Conservation (phyloP, 1,140 invertebrate genomes). For the Lepidotrigona ventralis region DNA sequence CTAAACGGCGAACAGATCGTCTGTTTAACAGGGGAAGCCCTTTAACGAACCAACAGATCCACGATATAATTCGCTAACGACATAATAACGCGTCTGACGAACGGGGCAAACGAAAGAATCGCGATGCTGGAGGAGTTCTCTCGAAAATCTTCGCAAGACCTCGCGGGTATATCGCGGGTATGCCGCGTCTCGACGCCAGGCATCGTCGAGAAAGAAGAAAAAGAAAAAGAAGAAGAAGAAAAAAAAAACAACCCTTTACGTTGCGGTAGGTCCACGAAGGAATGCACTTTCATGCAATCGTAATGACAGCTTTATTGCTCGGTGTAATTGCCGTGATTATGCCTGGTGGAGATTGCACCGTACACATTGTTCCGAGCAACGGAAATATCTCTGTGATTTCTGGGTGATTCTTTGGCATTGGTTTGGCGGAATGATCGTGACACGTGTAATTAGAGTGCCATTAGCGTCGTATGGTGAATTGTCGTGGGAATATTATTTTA, state of each 20-base stretch:
- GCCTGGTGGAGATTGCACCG: slow-evolving; percentile 11
- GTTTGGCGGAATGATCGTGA: neutral
- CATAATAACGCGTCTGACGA: neutral
- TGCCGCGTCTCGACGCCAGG: neutral
- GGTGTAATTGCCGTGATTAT: slow-evolving; percentile 48
- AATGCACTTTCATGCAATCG: slow-evolving; percentile 56
- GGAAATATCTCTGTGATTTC: neutral
- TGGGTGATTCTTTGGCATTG: neutral
- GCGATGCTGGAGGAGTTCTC: neutral
- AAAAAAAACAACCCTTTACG: slow-evolving; percentile 21
- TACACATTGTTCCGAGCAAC: slow-evolving; percentile 16
- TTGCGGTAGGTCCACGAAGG: slow-evolving; percentile 67
- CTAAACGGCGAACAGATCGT: neutral
- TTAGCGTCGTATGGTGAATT: neutral
- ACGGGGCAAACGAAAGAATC: neutral
- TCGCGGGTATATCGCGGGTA: too few species aligned
- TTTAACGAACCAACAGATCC: neutral
- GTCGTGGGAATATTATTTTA: too few species aligned
- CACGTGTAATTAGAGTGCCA: slow-evolving; percentile 13
- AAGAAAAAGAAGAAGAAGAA: too few species aligned
- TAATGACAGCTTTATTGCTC: slow-evolving; percentile 61
- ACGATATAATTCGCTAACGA: slow-evolving; percentile 6
- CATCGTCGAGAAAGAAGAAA: neutral
- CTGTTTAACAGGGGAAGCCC: neutral
- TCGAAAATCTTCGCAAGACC: too few species aligned